Percentiles rank a stretch among this genome's conserved stretches.
phyloP scores from a whole-genome alignment of 2,888 invertebrate species.

The Dysmachus trigonus region DNA sequence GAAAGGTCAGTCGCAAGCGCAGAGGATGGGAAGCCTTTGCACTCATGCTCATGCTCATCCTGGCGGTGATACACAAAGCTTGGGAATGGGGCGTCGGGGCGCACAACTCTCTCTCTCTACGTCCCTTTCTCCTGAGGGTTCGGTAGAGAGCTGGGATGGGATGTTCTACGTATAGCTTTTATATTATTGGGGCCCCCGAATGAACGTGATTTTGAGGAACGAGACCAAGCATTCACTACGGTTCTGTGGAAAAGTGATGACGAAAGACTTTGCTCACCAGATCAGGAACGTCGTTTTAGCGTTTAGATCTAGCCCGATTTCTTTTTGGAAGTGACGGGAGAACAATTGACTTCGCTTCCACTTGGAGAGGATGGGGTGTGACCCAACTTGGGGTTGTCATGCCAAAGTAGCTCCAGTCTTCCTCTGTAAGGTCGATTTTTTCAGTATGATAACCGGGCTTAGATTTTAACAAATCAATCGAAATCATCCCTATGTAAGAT shows the following conservation, averaged over 20 bases:
- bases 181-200: not conserved
- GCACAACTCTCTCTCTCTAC: not conserved
- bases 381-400: not conserved
- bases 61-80: not conserved
- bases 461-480: no score
- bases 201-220: conserved; percentile 4
- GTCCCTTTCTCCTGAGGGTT: not conserved
- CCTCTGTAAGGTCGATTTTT: not conserved
- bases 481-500: no score
- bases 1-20: conserved; percentile 37
- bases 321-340: conserved; percentile 9
- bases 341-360: not conserved
- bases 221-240: not conserved
- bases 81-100: not conserved
- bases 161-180: not conserved
- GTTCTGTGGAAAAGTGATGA: not conserved
- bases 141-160: not conserved
- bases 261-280: not conserved
- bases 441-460: no score
- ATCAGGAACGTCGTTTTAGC: not conserved
- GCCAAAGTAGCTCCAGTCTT: no score
- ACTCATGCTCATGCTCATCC: conserved; percentile 25
- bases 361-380: not conserved
- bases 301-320: not conserved
- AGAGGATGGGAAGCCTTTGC: conserved; percentile 31